Conservation (phyloP, 2,888 invertebrate genomes). For the Aleiodes testaceus region DNA sequence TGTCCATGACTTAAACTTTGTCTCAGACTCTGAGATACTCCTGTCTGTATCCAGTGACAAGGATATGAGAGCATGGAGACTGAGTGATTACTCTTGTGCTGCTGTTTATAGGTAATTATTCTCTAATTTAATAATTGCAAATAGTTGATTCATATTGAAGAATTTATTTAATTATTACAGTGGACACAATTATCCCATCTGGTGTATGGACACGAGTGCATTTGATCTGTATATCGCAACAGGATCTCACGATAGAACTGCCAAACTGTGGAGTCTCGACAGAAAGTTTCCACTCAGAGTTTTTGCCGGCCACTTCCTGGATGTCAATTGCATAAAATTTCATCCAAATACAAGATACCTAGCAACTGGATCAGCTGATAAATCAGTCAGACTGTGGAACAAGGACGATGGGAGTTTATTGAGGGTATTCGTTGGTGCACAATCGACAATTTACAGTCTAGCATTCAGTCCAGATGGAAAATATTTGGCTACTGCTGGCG, state of each 20-base stretch:
- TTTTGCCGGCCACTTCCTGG: slow-evolving; percentile 90
- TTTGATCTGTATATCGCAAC: slow-evolving; percentile 81
- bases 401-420: slow-evolving; percentile 87
- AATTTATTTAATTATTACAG: slow-evolving; percentile 66
- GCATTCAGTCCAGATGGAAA: slow-evolving; percentile 91
- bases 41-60: slow-evolving; percentile 86
- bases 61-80: slow-evolving; percentile 84
- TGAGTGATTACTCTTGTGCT: slow-evolving; percentile 81
- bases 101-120: slow-evolving; percentile 78
- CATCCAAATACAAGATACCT: slow-evolving; percentile 94
- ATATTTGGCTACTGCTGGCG: slow-evolving; percentile 87
- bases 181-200: slow-evolving; percentile 92
- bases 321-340: slow-evolving; percentile 91
- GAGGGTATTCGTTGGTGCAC: slow-evolving; percentile 86
- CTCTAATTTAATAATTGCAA: no score
- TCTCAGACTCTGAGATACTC: slow-evolving; percentile 78
- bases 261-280: slow-evolving; percentile 87
- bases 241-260: slow-evolving; percentile 87
- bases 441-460: slow-evolving; percentile 83
- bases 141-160: slow-evolving; percentile 25
- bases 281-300: slow-evolving; percentile 87
- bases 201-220: slow-evolving; percentile 87
- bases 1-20: slow-evolving; percentile 80
- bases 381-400: slow-evolving; percentile 90
- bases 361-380: slow-evolving; percentile 93